phyloP scores from a whole-genome alignment of 1,140 invertebrate species.

The Heterodera schachtii region DNA sequence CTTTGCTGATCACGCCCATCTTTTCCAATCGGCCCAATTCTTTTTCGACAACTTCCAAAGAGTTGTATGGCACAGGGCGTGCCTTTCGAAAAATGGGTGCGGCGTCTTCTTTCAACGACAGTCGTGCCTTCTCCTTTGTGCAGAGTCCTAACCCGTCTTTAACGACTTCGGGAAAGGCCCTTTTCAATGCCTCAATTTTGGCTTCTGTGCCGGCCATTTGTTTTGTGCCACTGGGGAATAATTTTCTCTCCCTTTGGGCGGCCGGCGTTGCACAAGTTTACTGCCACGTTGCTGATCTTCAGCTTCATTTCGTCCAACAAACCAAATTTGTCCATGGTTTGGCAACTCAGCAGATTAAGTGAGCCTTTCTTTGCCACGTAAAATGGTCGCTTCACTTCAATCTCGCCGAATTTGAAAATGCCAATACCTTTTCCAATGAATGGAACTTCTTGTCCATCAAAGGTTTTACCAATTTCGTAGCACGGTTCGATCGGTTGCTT shows the following conservation, averaged over 20 bases:
- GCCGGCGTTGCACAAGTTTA: not conserved
- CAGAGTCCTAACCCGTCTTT: slow-evolving; percentile 13
- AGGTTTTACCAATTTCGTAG: not conserved
- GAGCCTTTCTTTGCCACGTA: not conserved
- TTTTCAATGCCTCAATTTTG: not conserved
- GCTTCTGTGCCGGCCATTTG: not conserved
- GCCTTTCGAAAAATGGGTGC: slow-evolving; percentile 40
- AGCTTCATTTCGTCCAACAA: not conserved
- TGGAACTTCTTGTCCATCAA: not conserved
- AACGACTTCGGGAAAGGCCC: slow-evolving; percentile 31
- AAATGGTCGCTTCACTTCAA: not conserved
- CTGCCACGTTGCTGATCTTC: not conserved
- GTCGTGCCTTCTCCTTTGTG: slow-evolving; percentile 32
- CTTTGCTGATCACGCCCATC: too few relatives aligned
- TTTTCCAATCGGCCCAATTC: too few relatives aligned
- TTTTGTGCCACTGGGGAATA: not conserved
- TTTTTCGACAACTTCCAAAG: too few relatives aligned
- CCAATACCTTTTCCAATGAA: not conserved
- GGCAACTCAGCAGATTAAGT: not conserved
- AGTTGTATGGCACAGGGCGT: too few relatives aligned
- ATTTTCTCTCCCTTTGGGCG: not conserved
- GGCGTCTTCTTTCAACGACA: slow-evolving; percentile 35
- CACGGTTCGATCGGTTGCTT: not conserved
- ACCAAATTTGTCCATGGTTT: slow-evolving; percentile 1
- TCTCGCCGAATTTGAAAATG: not conserved